Evolutionary conservation across 1,140 invertebrate genomes (phyloP).

Genomic region (Sesamia nonagrioides): DNA sequence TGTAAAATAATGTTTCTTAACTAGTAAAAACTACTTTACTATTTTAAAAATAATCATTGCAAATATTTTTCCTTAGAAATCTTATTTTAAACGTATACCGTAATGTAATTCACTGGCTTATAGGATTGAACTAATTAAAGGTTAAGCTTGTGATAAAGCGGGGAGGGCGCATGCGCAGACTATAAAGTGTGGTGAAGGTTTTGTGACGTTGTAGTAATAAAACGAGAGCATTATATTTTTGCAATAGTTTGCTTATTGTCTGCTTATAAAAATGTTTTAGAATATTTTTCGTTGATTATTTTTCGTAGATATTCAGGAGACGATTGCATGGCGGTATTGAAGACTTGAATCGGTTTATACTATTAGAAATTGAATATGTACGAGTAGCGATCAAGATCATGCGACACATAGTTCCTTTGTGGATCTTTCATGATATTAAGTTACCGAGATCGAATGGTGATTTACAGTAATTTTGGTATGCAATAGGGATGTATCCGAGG

Average conservation of each 20-base stretch:
- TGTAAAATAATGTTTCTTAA: constrained; percentile 76
- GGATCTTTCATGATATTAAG: background rate
- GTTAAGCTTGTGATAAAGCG: constrained; percentile 68
- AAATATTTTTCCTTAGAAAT: constrained; percentile 42
- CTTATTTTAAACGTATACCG: constrained; percentile 33
- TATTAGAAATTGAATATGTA: constrained; percentile 33
- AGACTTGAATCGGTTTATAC: constrained; percentile 56
- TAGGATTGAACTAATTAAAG: constrained; percentile 66
- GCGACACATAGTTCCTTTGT: background rate
- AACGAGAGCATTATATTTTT: constrained; percentile 70
- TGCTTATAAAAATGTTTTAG: constrained; percentile 79
- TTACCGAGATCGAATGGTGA: too few species aligned
- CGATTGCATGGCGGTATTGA: constrained; percentile 74
- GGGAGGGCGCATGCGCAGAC: constrained; percentile 74
- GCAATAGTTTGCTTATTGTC: constrained; percentile 79
- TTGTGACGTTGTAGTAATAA: constrained; percentile 66
- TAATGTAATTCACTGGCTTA: constrained; percentile 68
- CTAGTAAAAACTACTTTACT: constrained; percentile 68
- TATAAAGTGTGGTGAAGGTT: constrained; percentile 76
- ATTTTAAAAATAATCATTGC: constrained; percentile 38
- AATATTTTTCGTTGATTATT: constrained; percentile 74
- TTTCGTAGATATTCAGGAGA: constrained; percentile 71
- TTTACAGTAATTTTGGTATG: background rate
- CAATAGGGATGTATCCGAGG: too few species aligned
- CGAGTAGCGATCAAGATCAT: constrained; percentile 49